phyloP scores from a whole-genome alignment of 2,888 invertebrate genomes.

The Tenthredo mesomela region DNA sequence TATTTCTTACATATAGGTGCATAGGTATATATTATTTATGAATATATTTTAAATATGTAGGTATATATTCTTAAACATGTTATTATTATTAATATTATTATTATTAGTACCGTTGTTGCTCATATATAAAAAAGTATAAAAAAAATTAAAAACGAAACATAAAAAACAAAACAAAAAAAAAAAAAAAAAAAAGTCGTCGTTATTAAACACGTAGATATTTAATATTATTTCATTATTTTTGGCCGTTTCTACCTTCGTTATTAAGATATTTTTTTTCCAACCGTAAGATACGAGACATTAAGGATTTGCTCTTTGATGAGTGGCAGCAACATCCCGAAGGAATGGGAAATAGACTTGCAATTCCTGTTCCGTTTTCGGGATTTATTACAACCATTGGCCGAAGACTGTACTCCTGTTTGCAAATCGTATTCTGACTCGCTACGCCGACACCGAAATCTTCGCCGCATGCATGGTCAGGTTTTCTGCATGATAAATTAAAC shows the following conservation, averaged over 20 bases:
- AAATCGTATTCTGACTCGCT: not conserved
- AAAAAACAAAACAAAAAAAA: not conserved
- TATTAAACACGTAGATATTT: not conserved
- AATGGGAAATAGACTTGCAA: not conserved
- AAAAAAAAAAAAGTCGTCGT: not conserved
- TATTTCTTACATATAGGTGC: too few species aligned
- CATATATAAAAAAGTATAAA: not conserved
- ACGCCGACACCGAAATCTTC: not conserved
- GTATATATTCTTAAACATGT: too few species aligned
- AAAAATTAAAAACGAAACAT: not conserved
- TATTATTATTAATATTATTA: too few species aligned
- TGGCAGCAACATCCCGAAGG: conserved; percentile 4
- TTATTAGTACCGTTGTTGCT: too few species aligned
- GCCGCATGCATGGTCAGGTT: not conserved
- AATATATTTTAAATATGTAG: too few species aligned
- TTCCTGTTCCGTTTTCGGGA: not conserved
- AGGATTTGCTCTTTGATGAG: not conserved
- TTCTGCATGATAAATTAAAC: not conserved
- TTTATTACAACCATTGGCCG: not conserved
- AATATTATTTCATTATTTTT: not conserved
- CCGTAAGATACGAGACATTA: too few species aligned
- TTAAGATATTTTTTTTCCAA: not conserved
- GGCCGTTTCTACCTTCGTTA: not conserved
- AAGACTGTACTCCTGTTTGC: not conserved
- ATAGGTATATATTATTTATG: too few species aligned